These are phyloP conservation scores for Cichladusa arquata DNA, from an alignment of 2,113 vertebrate genomes.

Conservation along the genomic window DNA sequence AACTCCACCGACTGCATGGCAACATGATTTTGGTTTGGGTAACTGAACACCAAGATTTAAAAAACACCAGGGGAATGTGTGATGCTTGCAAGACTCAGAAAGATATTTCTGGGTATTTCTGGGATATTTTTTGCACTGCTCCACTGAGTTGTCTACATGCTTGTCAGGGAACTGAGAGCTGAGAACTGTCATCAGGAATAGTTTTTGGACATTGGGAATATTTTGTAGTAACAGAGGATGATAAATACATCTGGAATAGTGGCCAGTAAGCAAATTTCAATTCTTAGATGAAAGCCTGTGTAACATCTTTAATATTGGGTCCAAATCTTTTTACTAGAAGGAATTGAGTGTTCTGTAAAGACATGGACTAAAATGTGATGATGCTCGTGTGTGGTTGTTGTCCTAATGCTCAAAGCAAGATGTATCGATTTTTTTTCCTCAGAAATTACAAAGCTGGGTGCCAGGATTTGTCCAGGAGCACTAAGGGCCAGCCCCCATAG, in stretches of 20 bases:
- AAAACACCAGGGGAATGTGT: neutral
- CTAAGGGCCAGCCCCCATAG: rapidly evolving
- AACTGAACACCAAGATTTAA: neutral
- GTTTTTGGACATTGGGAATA: neutral
- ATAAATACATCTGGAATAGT: neutral
- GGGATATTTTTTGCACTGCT: neutral
- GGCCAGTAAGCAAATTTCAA: neutral
- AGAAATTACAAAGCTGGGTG: neutral
- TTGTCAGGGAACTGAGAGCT: neutral
- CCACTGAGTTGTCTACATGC: neutral
- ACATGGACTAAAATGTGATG: neutral
- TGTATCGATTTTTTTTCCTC: neutral
- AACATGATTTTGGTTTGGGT: neutral
- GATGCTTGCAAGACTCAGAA: neutral
- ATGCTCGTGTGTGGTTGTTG: neutral
- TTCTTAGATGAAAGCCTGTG: neutral
- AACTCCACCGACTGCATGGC: rapidly evolving
- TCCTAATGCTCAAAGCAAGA: neutral
- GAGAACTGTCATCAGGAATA: neutral
- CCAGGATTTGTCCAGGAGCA: neutral
- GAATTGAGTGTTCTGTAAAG: neutral
- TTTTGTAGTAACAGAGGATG: neutral
- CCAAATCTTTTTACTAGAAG: neutral
- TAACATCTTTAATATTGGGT: neutral
- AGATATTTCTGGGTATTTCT: neutral